A percentile compares a stretch with the other conserved stretches of the same genome.
These are phyloP conservation scores for Timema podura DNA, from an alignment of 2,888 invertebrate genomes.

Conservation along the genomic window DNA sequence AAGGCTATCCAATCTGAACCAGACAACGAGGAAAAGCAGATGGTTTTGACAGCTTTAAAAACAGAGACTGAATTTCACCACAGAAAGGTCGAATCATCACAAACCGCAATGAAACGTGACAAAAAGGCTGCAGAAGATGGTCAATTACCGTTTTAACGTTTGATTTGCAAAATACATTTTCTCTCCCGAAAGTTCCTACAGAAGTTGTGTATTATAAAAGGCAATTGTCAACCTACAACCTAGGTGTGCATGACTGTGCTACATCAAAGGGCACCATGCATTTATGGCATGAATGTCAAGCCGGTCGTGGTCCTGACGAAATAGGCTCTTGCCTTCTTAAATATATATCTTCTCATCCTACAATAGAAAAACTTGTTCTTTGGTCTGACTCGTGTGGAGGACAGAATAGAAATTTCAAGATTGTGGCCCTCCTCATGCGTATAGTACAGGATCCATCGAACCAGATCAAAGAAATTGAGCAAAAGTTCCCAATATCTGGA, in stretches of 20 bases:
- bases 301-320: conserved; percentile 8
- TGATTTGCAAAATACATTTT: conserved; percentile 1
- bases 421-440: neutral
- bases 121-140: conserved; percentile 12
- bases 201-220: conserved; percentile 3
- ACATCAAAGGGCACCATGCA: conserved; percentile 14
- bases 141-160: conserved; percentile 3
- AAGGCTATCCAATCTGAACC: conserved; percentile 4
- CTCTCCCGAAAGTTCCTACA: conserved; percentile 7
- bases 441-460: no score
- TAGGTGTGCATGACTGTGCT: conserved; percentile 10
- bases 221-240: conserved; percentile 3
- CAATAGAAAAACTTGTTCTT: conserved; percentile 4
- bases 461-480: no score
- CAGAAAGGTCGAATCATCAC: neutral
- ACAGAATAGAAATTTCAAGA: neutral
- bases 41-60: no score
- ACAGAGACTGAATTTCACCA: no score
- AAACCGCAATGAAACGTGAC: neutral
- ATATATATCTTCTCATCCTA: conserved; percentile 2
- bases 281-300: neutral
- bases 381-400: conserved; percentile 4
- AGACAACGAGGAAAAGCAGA: no score
- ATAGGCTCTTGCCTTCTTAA: conserved; percentile 11
- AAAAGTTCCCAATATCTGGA: no score